Base-by-base conservation (phyloP, 2,113 vertebrate genomes). In the Stictonetta naevosa region DNA sequence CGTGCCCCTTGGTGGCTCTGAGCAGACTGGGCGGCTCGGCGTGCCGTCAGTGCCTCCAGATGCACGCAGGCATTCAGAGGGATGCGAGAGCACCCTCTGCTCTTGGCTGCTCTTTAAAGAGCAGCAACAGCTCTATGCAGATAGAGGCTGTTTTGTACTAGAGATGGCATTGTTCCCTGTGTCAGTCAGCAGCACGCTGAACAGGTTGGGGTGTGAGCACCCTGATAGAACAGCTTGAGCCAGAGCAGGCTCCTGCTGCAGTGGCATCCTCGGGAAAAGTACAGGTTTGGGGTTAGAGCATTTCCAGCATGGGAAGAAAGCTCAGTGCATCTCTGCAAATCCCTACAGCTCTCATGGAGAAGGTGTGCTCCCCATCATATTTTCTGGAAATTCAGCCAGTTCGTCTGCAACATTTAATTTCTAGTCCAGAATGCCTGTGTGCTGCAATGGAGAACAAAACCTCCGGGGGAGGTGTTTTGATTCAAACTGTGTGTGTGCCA, bases 81-180 rank as follows among this genome's bases (percentile, higher is more conserved):
- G 22, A 26, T 40, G 3, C 5, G 48, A 78, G 29, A 90, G 78
- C 69, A 68, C 52, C 6, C 29, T 26, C 87, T 79, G 84, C 90
- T 84, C 95, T 74, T 84, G 89, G 95, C 89, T 78, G 84, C 62
- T 72, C 85, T 76, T 58, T 33, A 38, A 76, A 83, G 91, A 86
- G 68, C 93, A 58, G 50, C 55, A 31, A 1, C 42, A 40, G 33
- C 76, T 53, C 86, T 33, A 55, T 0, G 3, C 72, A 92, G 33
- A 77, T 4, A 90, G 50, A 42, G 11, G 6, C 31, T 83, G 63
- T 28, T 83, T 64, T 86, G 50, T 78, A 7, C 46, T 56, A 21
- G 28, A 31, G 86, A 38, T 44, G 69, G 28, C 56, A 52, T n/a
- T 44, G 14, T 67, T 71, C 64, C 73, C 31, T 50, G 8, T 29